Evolutionary conservation across 2,888 invertebrate species (phyloP), one percentile per base, ranked within the genome.

Genomic region (Scrobipalpa atriplicella): DNA sequence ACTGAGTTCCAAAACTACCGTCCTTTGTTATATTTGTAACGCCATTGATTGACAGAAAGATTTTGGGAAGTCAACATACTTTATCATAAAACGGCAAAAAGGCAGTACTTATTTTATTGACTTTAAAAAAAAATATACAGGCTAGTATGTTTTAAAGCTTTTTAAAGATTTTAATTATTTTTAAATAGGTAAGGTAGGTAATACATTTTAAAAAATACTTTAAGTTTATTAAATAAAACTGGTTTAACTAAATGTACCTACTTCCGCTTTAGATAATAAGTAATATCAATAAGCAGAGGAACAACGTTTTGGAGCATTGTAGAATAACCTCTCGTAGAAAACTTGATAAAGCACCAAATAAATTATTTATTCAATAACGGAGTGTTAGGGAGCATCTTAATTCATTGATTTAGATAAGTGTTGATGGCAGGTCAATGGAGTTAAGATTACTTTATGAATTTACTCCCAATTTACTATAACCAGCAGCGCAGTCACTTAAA

Each of bases 351-450:
- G 38, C 8, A 36, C 58, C 13, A 16, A 58, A 58, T 58, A 58
- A 58, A 58, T 56, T 58, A 58, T 58, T 58, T 3, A 58, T 38
- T n/a, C 16, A 58, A 29, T 9, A 58, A 38, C 2, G 19, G 18
- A 52, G 18, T 29, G 54, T 21, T 29, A n/a, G 38, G 38, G 16
- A 56, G 58, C 58, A 58, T 58, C 38, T 58, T 58, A 58, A 58
- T 58, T 58, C 18, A 38, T 29, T 58, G 11, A 58, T 58, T 58
- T 38, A 58, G 58, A 58, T 58, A 58, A 56, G 54, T 56, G 54
- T 29, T 52, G 18, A 52, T 29, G 54, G 5, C 13, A 10, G 21
- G 54, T 47, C 47, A 47, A 47, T 47, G 47, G 5, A 47, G 16
- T 16, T 47, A n/a, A 47, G n/a, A 47, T n/a, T 16, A 16, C 16